Percentiles rank a stretch among this genome's conserved stretches.
These are phyloP conservation scores for Anarhynchus alexandrinus DNA, from an alignment of 2,113 vertebrate species.

Conservation along the genomic window DNA sequence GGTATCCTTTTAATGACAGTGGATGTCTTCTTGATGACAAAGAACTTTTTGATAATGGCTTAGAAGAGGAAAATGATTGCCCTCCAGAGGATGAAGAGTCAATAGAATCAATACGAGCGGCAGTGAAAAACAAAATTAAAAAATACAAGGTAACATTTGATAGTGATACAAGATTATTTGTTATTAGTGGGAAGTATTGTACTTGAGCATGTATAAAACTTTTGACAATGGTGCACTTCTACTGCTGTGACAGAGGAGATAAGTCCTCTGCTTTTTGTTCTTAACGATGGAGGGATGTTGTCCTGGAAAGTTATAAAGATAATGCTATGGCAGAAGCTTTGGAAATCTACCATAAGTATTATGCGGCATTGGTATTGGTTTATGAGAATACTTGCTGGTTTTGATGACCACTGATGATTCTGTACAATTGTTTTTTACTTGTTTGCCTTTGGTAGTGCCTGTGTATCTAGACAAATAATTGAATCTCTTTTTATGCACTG, in stretches of 20 bases:
- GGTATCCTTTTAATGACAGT: constrained; percentile 81
- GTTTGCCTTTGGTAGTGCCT: not conserved
- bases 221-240: not conserved
- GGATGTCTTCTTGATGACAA: constrained; percentile 86
- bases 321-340: not conserved
- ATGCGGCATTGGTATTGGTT: not conserved
- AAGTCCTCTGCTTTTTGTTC: not conserved
- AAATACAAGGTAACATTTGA: constrained; percentile 75
- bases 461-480: not conserved
- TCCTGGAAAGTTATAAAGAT: not conserved
- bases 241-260: not conserved
- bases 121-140: constrained; percentile 83
- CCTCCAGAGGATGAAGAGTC: constrained; percentile 81
- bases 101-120: constrained; percentile 83
- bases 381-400: not conserved
- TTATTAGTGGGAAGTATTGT: not conserved
- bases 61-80: constrained; percentile 71
- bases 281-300: not conserved
- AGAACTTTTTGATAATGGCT: constrained; percentile 87
- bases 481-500: not conserved
- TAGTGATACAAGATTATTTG: not conserved
- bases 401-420: not conserved
- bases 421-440: not conserved
- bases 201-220: not conserved
- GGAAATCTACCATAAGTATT: not conserved